phyloP scores from a whole-genome alignment of 2,888 invertebrate species.

The Archaeoteleia sp. region DNA sequence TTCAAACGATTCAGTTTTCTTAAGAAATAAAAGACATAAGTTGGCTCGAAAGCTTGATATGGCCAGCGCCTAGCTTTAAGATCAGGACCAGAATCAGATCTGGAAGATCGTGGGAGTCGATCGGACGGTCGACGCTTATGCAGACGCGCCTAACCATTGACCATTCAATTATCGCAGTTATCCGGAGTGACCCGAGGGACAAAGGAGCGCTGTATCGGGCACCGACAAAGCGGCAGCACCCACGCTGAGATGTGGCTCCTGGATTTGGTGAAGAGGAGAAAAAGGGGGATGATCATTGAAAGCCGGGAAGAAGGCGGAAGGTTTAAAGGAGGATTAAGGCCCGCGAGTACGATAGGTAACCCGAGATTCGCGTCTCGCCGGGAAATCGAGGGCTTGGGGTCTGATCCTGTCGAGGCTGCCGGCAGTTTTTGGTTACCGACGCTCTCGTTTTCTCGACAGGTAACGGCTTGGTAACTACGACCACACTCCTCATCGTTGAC shows the following conservation, averaged over 20 bases:
- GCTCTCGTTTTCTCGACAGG: slow-evolving; percentile 49
- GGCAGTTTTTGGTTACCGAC: slow-evolving; percentile 54
- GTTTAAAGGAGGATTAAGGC: slow-evolving; percentile 50
- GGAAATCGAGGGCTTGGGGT: slow-evolving; percentile 42
- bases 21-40: too few species aligned
- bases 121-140: slow-evolving; percentile 34
- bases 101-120: slow-evolving; percentile 55
- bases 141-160: slow-evolving; percentile 34
- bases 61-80: too few species aligned
- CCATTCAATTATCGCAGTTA: slow-evolving; percentile 55
- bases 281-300: slow-evolving; percentile 6
- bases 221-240: slow-evolving; percentile 49
- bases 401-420: slow-evolving; percentile 35
- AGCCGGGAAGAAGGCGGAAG: slow-evolving; percentile 37
- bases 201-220: slow-evolving; percentile 41
- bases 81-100: too few species aligned
- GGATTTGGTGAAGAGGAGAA: slow-evolving; percentile 3
- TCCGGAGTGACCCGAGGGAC: slow-evolving; percentile 42
- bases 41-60: too few species aligned
- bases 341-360: slow-evolving; percentile 53
- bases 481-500: slow-evolving; percentile 34
- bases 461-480: slow-evolving; percentile 51
- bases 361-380: slow-evolving; percentile 55
- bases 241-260: slow-evolving; percentile 21
- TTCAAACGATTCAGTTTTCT: too few species aligned